Evolutionary conservation across 2,797 vertebrate species (phyloP), one percentile per base, ranked within the genome.

Genomic region (Catamblyrhynchus diadema): DNA sequence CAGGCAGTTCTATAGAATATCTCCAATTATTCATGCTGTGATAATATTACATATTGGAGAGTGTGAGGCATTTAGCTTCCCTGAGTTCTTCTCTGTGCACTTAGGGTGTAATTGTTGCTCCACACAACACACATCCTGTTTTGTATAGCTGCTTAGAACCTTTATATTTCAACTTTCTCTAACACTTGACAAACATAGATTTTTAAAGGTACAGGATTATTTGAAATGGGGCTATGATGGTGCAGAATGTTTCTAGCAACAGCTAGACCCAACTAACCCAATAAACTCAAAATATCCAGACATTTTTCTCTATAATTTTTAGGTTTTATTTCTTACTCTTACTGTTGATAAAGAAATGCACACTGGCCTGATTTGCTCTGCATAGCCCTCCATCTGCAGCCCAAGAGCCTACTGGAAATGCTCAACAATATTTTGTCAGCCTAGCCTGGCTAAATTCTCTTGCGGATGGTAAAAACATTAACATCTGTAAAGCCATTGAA

Each of bases 1-100:
- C 85, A 90, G 22, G 70, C 56, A 92, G 15, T 93, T 97, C 84
- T 88, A 21, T 5, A 65, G 69, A 94, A 53, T 87, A 78, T 70
- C 94, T 95, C 75, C 42, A 95, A 90, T 94, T 97, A 90, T 73
- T 92, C 94, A 81, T 30, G 65, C 90, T 89, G 97, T 95, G 97
- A 95, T 97, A 97, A 83, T 96, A 92, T 35, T 74, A 90, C 47
- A 61, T 83, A 37, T 18, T 62, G 73, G 71, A 64, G 5, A 48
- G 73, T 3, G 24, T 39, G 66, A 97, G 90, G 86, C 91, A 91
- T 93, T 93, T 89, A 88, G 83, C 90, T 95, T 95, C 74, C 48
- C 80, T n/a, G 45, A 86, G 61, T 62, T 91, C 81, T 93, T 93
- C 95, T 92, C 84, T 5, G 23, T 14, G 69, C 92, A 94, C 84